Percentiles rank a stretch among this genome's conserved stretches.
phyloP scores from a whole-genome alignment of 35 echinoderm and acorn worm species.

The Ophiothrix spiculata region DNA sequence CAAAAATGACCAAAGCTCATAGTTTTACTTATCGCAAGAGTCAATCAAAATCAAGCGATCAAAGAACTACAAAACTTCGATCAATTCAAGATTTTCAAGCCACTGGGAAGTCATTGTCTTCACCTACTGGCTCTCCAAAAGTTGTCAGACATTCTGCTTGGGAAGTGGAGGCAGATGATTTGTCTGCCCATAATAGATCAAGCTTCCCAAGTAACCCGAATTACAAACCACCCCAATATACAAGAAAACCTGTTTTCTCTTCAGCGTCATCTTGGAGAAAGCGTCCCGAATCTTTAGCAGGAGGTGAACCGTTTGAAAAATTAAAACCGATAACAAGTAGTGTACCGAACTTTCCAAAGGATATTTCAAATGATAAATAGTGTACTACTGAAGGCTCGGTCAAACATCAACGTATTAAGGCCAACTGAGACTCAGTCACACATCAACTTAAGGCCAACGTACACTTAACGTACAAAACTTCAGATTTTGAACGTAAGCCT shows the following conservation, averaged over 20 bases:
- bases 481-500: no score
- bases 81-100: not conserved
- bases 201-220: not conserved
- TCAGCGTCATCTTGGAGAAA: constrained; percentile 89
- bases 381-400: no score
- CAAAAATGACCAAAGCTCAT: constrained; percentile 29
- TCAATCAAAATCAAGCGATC: constrained; percentile 7
- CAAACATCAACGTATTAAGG: no score
- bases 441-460: no score
- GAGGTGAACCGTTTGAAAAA: not conserved
- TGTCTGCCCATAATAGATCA: not conserved
- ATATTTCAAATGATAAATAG: no score
- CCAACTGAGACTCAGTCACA: no score
- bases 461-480: no score
- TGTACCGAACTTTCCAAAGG: not conserved
- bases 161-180: not conserved
- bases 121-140: not conserved
- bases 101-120: not conserved
- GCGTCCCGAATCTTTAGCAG: constrained; percentile 10
- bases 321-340: not conserved
- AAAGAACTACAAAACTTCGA: not conserved
- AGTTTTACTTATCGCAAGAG: constrained; percentile 9
- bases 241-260: constrained; percentile 70
- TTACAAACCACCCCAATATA: not conserved
- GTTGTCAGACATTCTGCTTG: not conserved